Base-by-base conservation (phyloP, 1,140 invertebrate genomes). In the Sesamia nonagrioides region DNA sequence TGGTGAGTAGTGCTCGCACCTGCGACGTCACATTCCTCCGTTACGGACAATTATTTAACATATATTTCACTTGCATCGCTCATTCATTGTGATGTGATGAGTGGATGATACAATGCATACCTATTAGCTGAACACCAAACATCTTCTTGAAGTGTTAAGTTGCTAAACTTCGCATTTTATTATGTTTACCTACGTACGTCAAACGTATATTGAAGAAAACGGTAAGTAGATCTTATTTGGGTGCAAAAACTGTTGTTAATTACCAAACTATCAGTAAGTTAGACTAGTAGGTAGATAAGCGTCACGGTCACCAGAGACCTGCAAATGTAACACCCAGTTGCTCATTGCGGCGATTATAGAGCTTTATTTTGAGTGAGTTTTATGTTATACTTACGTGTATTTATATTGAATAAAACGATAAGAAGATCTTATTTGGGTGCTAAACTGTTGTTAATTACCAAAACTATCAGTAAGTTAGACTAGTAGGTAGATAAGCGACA, bases 1-100 rank as follows among this genome's bases (percentile, higher is more conserved):
- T 69, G 76, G 17, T 37, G 35, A 42, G 37, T 42, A 35, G n/a
- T 35, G 63, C 63, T 42, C n/a, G 66, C 77, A 56, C 61, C 79
- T 84, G 84, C 84, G 84, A 90, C 90, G 87, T 87, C 90, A 90
- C 90, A 93, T 92, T 90, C 88, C 86, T 84, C 63, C 84, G 76
- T 88, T 89, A 84, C 83, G 21, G 74, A 83, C 78, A 88, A 88
- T 90, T 88, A 91, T 86, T 86, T 82, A 86, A 91, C 80, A 74
- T 72, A 77, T 84, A 79, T 84, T 88, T 84, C 80, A 79, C 82
- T 87, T 84, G 75, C 82, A 84, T 84, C 54, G 58, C 77, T 69
- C 54, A 78, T 80, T 80, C 54, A 78, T 40, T 52, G 50, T 21
- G 37, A 79, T 77, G 56, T 27, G 33, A 78, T 58, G 54, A 58